phyloP scores from a whole-genome alignment of 2,888 invertebrate species.

The Papilio protenor region DNA sequence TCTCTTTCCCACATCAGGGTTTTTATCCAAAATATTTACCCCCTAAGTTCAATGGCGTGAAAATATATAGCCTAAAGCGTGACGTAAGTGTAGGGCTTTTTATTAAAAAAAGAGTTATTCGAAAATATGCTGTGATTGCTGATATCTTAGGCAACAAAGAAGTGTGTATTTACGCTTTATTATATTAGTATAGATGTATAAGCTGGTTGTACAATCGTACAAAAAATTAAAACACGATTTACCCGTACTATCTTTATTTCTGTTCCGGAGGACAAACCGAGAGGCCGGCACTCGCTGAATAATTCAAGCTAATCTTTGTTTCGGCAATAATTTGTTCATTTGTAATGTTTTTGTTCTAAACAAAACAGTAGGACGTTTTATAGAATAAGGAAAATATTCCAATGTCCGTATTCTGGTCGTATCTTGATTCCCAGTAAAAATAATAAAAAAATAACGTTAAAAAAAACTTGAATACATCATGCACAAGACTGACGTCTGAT shows the following conservation, averaged over 20 bases:
- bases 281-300: slow-evolving; percentile 13
- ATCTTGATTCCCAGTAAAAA: background rate
- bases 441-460: background rate
- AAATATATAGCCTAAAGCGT: too few species aligned
- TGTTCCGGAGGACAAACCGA: slow-evolving; percentile 9
- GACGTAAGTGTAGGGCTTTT: too few species aligned
- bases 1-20: too few species aligned
- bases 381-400: background rate
- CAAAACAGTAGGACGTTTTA: background rate
- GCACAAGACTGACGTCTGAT: slow-evolving; percentile 3
- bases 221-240: slow-evolving; percentile 30
- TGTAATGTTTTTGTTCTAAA: slow-evolving; percentile 1
- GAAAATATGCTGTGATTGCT: too few species aligned
- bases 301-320: slow-evolving; percentile 32
- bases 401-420: too few species aligned
- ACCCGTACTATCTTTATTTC: slow-evolving; percentile 20
- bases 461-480: background rate
- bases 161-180: too few species aligned
- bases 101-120: too few species aligned
- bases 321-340: slow-evolving; percentile 30
- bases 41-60: too few species aligned
- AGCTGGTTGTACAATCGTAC: background rate
- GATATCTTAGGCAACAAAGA: too few species aligned
- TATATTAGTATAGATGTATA: too few species aligned
- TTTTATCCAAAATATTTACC: too few species aligned